Conservation (phyloP, 2,888 invertebrate species). For the Apantesis nais region DNA sequence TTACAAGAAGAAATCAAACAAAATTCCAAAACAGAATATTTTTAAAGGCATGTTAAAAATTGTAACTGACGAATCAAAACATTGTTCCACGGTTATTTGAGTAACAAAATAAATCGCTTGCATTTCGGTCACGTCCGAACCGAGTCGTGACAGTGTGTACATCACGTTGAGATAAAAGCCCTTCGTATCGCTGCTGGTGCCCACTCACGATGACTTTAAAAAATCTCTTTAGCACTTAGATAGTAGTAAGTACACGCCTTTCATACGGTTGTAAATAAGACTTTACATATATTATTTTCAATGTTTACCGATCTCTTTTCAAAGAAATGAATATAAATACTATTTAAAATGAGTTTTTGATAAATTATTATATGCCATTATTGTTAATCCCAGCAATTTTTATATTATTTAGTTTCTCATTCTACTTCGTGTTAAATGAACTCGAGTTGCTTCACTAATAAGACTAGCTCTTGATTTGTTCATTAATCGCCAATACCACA, state of each 20-base stretch:
- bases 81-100: constrained; percentile 53
- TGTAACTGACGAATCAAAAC: constrained; percentile 60
- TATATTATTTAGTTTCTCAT: too few species aligned
- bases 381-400: too few species aligned
- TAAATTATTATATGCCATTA: too few species aligned
- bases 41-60: constrained; percentile 28
- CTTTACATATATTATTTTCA: not conserved
- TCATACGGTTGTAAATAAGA: constrained; percentile 12
- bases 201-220: constrained; percentile 65
- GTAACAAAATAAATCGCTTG: constrained; percentile 70
- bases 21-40: not conserved
- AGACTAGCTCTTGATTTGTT: not conserved
- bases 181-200: constrained; percentile 61
- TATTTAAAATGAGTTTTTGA: too few species aligned
- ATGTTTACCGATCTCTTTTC: too few species aligned
- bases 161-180: constrained; percentile 81
- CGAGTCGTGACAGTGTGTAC: constrained; percentile 79
- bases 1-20: not conserved
- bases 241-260: constrained; percentile 32
- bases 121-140: constrained; percentile 80
- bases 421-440: too few species aligned
- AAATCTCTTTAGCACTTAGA: constrained; percentile 65
- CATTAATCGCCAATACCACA: constrained; percentile 3
- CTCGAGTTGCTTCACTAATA: not conserved
- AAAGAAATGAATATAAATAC: too few species aligned